phyloP scores from a whole-genome alignment of 1,140 invertebrate genomes.

The Pseudomyrmex pallidus region DNA sequence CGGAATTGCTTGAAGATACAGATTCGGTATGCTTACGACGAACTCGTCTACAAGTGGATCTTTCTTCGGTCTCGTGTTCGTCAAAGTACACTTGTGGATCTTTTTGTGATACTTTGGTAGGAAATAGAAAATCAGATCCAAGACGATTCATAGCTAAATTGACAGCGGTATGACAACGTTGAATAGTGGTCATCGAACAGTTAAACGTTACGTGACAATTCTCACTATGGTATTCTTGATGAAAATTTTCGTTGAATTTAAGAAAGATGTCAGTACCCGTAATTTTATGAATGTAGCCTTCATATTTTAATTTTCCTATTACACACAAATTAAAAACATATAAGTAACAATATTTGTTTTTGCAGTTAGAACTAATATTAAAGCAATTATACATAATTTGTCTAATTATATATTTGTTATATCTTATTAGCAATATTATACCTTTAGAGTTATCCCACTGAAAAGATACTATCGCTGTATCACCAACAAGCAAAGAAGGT shows the following conservation, averaged over 20 bases:
- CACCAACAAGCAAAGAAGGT: slow-evolving; percentile 93
- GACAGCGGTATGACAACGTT: slow-evolving; percentile 89
- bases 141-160: slow-evolving; percentile 86
- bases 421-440: slow-evolving; percentile 53
- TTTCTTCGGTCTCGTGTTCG: slow-evolving; percentile 69
- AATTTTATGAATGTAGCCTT: slow-evolving; percentile 93
- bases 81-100: slow-evolving; percentile 77
- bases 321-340: slow-evolving; percentile 44
- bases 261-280: slow-evolving; percentile 88
- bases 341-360: background rate
- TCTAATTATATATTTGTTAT: slow-evolving; percentile 1
- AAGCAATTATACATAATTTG: slow-evolving; percentile 2
- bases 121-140: slow-evolving; percentile 89
- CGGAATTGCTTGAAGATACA: slow-evolving; percentile 59
- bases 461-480: slow-evolving; percentile 87
- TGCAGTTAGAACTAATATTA: slow-evolving; percentile 15
- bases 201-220: slow-evolving; percentile 88
- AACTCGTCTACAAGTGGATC: slow-evolving; percentile 9
- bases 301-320: slow-evolving; percentile 85
- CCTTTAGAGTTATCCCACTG: slow-evolving; percentile 76
- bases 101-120: slow-evolving; percentile 82
- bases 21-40: slow-evolving; percentile 63
- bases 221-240: slow-evolving; percentile 88
- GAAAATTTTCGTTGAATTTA: slow-evolving; percentile 91
- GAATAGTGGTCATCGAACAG: slow-evolving; percentile 86